A percentile compares a stretch with the other conserved stretches of the same genome.
Conservation (phyloP, 2,797 vertebrate species). For the Chrysolophus pictus region DNA sequence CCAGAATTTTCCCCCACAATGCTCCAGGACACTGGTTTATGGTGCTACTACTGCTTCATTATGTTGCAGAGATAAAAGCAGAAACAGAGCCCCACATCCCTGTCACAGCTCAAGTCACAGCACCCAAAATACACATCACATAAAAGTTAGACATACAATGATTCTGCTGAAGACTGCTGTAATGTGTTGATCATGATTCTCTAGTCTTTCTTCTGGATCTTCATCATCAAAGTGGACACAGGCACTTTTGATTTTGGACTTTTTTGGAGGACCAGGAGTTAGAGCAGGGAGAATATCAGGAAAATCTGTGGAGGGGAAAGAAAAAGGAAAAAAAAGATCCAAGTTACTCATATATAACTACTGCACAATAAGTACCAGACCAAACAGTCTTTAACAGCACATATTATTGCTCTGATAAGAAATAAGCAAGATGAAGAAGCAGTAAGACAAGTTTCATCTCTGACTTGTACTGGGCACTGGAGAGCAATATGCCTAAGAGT, state of each 20-base stretch:
- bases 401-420: neutral
- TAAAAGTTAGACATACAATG: slow-evolving; percentile 82
- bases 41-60: neutral
- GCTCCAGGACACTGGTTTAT: neutral
- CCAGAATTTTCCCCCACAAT: neutral
- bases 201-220: slow-evolving; percentile 85
- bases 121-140: neutral
- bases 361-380: neutral
- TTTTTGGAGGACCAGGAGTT: slow-evolving; percentile 91
- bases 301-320: slow-evolving; percentile 78
- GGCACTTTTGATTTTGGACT: slow-evolving; percentile 85
- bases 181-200: slow-evolving; percentile 89
- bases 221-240: slow-evolving; percentile 84
- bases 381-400: neutral
- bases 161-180: slow-evolving; percentile 94
- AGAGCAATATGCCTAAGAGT: neutral
- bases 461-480: neutral
- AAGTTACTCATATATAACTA: neutral
- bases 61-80: neutral
- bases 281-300: slow-evolving; percentile 89
- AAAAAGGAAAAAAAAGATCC: neutral
- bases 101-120: neutral
- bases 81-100: neutral
- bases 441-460: neutral
- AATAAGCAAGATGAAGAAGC: neutral